phyloP scores from a whole-genome alignment of 2,797 vertebrate species.

The Chrysocyon brachyurus region DNA sequence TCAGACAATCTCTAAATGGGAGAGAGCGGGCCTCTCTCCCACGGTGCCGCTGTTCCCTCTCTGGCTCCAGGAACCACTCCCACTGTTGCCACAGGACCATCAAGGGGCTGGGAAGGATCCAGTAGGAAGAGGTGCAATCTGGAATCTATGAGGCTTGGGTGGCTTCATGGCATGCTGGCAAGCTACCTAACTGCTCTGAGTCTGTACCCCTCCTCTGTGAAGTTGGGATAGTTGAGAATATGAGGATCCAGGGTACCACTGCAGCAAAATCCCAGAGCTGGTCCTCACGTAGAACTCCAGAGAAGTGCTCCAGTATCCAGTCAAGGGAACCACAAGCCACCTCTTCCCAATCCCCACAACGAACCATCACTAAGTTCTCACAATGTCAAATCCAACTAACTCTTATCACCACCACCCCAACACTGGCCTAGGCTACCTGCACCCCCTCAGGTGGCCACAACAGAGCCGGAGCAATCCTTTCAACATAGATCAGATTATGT shows the following conservation, averaged over 20 bases:
- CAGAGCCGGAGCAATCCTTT: neutral
- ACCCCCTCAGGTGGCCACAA: neutral
- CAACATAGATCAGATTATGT: neutral
- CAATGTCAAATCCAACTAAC: neutral
- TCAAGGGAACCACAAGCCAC: neutral
- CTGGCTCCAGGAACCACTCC: neutral
- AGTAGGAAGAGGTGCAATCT: neutral
- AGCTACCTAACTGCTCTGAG: neutral
- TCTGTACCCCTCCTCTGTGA: neutral
- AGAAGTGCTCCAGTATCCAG: neutral
- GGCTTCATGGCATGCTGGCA: neutral
- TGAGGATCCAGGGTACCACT: neutral
- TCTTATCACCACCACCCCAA: neutral
- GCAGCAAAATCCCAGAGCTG: neutral
- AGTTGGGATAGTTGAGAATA: neutral
- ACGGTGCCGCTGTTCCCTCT: neutral
- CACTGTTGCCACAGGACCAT: neutral
- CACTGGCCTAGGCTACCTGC: neutral
- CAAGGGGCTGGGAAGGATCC: no score
- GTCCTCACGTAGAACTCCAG: neutral
- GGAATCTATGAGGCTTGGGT: neutral
- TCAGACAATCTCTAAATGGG: no score
- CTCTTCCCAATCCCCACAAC: neutral
- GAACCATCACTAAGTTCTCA: neutral
- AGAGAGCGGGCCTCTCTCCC: neutral